Base-by-base conservation (phyloP, 1,140 invertebrate genomes). In the Helicoverpa zea region DNA sequence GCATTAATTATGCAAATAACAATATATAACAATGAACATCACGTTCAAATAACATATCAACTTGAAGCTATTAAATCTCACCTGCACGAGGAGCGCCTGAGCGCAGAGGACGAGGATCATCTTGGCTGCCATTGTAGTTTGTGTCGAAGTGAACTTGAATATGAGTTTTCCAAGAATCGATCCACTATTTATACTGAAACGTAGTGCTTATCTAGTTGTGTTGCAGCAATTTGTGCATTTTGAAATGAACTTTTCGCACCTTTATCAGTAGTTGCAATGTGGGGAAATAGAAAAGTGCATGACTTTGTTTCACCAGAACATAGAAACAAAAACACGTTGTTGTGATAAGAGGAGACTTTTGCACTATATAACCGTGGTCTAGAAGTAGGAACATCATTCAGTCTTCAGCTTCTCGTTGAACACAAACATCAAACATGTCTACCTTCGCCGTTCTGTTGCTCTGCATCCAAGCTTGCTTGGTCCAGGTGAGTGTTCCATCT, bases 401-500 rank as follows among this genome's bases (percentile, higher is more conserved):
- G 35, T 49, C 43, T 68, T 72, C 23, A 35, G 49, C 68, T 54
- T 54, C 51, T 56, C 13, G 23, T 72, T 72, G 51, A 72, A 30
- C 18, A 72, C 10, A 30, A 52, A 72, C 49, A 23, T 52, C 75
- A 78, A 88, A 70, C 81, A 89, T 90, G 89, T 87, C 85, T 58
- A 59, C 84, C 49, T 86, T 86, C 78, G 56, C 82, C 61, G 82
- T 90, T n/a, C 52, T 90, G 30, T 54, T 89, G 16, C 64, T 90
- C 58, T 89, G 87, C 82, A 70, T 84, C 63, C 86, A 89, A 82
- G 87, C 85, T 85, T 88, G 84, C 49, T 86, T 90, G 52, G 56
- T 23, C 2, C 23, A 23, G 23, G 23, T 23, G 23, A 23, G 23
- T 23, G 23, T 1, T 23, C 23, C 2, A 79, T 35, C 89, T 2